phyloP scores from a whole-genome alignment of 2,113 vertebrate genomes.

The Leucosticte australis region DNA sequence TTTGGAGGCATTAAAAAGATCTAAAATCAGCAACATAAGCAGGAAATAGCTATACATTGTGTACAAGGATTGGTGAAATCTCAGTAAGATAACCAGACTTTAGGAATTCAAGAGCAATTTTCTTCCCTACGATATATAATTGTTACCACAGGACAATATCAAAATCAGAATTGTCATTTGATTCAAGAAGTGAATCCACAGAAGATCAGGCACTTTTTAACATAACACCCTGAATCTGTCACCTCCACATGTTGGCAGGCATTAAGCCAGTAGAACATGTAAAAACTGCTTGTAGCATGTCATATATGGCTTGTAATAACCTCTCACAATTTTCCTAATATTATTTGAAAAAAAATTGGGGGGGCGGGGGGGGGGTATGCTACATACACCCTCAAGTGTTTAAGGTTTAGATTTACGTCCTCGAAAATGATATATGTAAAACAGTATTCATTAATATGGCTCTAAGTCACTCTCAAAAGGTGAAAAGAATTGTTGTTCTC shows the following conservation, averaged over 20 bases:
- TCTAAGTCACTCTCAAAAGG: background rate
- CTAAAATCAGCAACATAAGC: background rate
- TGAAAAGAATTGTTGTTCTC: background rate
- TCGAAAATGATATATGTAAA: background rate
- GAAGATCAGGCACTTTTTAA: background rate
- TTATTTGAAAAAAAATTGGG: background rate
- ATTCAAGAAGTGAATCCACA: background rate
- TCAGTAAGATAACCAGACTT: background rate
- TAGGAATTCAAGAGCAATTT: background rate
- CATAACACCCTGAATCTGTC: background rate
- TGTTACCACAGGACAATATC: background rate
- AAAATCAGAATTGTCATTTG: background rate
- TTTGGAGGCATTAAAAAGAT: background rate
- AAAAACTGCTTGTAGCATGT: background rate
- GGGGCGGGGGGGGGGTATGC: accelerated
- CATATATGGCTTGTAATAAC: background rate
- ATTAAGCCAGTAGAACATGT: background rate
- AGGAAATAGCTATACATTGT: background rate
- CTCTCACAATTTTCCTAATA: background rate
- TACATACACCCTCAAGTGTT: background rate
- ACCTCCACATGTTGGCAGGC: background rate
- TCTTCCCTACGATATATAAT: background rate
- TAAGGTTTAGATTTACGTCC: background rate
- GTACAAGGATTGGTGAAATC: background rate
- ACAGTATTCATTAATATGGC: background rate